These are phyloP conservation scores for Drymodes brunneopygia DNA, from an alignment of 2,113 vertebrate genomes.

Conservation along the genomic window DNA sequence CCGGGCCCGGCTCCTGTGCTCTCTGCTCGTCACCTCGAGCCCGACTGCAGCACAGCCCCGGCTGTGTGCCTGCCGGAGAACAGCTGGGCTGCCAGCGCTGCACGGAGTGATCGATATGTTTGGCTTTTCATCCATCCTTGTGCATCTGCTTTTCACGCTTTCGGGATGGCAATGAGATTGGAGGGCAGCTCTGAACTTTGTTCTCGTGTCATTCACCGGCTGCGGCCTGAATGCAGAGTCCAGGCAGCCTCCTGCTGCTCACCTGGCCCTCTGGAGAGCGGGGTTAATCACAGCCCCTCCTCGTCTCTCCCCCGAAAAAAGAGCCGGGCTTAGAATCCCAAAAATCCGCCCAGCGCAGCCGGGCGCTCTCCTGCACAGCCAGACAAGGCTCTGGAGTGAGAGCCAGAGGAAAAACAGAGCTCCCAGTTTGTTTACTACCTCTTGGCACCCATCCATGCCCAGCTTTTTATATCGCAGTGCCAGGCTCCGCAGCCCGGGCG, in stretches of 20 bases:
- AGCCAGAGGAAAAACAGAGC: slow-evolving; percentile 38
- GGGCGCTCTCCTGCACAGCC: background rate
- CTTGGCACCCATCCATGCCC: slow-evolving; percentile 34
- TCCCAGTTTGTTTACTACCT: slow-evolving; percentile 61
- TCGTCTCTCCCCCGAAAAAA: background rate
- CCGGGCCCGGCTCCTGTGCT: background rate
- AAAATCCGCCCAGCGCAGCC: background rate
- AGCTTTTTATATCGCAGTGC: background rate
- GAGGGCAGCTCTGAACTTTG: background rate
- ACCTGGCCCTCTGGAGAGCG: background rate
- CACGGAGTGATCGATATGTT: slow-evolving; percentile 7
- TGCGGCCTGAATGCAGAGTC: background rate
- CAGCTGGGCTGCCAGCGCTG: slow-evolving; percentile 26
- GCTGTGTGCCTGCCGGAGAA: background rate
- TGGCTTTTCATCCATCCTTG: slow-evolving; percentile 4
- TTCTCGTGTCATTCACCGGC: background rate
- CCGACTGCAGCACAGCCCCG: background rate
- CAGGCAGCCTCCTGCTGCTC: background rate
- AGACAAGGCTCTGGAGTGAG: background rate
- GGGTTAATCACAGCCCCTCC: background rate
- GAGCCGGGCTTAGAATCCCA: rapidly evolving
- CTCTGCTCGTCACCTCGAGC: background rate
- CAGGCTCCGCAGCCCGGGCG: background rate
- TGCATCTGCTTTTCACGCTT: background rate
- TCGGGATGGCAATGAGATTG: background rate